Evolutionary conservation across 2,113 vertebrate genomes (phyloP), one percentile per base, ranked within the genome.

Genomic region (Leucoraja erinaceus): DNA sequence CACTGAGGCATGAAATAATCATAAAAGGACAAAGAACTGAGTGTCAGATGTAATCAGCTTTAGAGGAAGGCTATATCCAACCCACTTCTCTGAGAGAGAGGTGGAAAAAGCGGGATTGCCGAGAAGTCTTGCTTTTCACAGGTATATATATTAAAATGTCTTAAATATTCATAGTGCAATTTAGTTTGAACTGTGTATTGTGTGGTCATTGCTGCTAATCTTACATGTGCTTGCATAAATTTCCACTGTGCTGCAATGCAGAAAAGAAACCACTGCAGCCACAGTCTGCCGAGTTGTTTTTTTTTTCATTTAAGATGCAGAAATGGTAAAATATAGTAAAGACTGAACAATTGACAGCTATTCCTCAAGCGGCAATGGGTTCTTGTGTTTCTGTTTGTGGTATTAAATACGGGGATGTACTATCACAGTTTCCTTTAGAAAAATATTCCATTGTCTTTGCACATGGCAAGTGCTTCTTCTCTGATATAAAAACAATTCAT

Each of bases 1-100:
- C 33, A 72, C 4, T 91, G 90, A 91, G 22, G 90, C 90, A 72
- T 74, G 90, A 91, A 54, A 68, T 74, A 54, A 91, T 91, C 90
- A 91, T 20, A 70, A 70, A 22, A 9, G 20, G 68, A 91, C 33
- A 91, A 91, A 72, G 33, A 74, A 18, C 88, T 25, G 38, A 91
- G 33, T 72, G 66, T 91, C 90, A 8, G 90, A 54, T 91, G 4
- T 47, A 72, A 72, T 91, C 54, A 91, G 38, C 31, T n/a, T 90
- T 91, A 54, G 33, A 74, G 47, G 47, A 72, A 91, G 68, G 68
- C 90, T 91, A 74, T 25, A 54, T 68, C 54, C 20, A 91, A 74
- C 54, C 90, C 16, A 72, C 22, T 38, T 31, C 31, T 38, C 31
- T 90, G 66, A 4, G 16, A 70, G 88, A 91, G 4, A 38, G 63